Conservation (phyloP, 2,797 vertebrate species). For the Acanthiza pusilla region DNA sequence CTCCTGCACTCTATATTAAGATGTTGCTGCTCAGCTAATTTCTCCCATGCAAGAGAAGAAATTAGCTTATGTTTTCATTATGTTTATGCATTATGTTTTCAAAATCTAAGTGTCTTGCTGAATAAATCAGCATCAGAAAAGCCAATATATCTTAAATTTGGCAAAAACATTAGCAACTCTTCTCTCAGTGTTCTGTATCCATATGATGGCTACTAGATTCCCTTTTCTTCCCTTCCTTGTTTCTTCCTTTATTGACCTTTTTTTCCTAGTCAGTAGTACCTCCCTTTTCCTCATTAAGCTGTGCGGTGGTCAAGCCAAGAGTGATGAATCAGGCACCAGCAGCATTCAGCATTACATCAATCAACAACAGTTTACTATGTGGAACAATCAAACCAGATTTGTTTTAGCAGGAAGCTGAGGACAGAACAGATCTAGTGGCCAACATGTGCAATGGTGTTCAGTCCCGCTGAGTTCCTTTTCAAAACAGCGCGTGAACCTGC, state of each 20-base stretch:
- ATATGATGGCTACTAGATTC: neutral
- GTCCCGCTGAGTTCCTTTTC: neutral
- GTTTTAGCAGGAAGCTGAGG: neutral
- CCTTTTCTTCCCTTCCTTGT: neutral
- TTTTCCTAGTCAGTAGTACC: neutral
- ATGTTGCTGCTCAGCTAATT: neutral
- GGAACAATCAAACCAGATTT: neutral
- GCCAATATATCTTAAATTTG: neutral
- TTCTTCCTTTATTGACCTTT: neutral
- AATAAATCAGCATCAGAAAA: neutral
- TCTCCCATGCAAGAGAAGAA: fast-evolving
- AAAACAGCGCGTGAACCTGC: neutral
- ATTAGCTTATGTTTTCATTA: too few species aligned
- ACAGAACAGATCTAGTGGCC: neutral
- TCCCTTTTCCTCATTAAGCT: neutral
- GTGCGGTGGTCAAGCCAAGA: neutral
- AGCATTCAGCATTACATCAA: neutral
- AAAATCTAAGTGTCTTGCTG: neutral
- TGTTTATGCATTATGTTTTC: neutral
- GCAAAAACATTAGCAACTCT: neutral
- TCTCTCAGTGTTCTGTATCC: neutral
- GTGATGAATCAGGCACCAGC: neutral
- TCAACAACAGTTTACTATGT: neutral
- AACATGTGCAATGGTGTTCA: fast-evolving
- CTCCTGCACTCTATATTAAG: neutral